These are phyloP conservation scores for Galbula dea DNA, from an alignment of 2,113 vertebrate genomes.

Conservation along the genomic window DNA sequence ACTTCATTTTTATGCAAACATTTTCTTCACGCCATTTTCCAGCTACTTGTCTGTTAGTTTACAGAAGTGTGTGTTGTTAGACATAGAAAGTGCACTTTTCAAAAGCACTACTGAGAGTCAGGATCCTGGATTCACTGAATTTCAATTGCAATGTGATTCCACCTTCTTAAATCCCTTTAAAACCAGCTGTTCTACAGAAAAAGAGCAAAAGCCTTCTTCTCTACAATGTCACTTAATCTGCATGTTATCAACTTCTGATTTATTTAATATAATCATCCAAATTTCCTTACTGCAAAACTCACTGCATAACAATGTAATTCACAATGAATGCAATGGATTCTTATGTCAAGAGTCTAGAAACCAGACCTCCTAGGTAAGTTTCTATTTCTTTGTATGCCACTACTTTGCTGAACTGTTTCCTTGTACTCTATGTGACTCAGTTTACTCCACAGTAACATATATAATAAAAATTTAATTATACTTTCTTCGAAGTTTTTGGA, in stretches of 20 bases:
- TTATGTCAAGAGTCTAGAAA: background rate
- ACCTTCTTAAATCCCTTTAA: background rate
- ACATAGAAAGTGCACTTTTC: background rate
- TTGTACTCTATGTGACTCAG: background rate
- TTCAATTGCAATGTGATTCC: background rate
- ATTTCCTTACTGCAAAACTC: background rate
- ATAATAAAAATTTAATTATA: background rate
- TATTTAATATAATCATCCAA: background rate
- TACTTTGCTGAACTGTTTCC: background rate
- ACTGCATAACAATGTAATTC: background rate
- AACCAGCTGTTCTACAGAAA: background rate
- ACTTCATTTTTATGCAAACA: slow-evolving; percentile 15
- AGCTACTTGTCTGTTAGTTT: background rate
- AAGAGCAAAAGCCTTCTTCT: background rate
- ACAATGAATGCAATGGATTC: background rate
- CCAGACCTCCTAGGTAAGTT: background rate
- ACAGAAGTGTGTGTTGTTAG: background rate
- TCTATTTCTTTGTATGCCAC: background rate
- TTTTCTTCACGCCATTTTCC: background rate
- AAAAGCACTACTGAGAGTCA: background rate
- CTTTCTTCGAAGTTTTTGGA: background rate
- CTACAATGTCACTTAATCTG: background rate
- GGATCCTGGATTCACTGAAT: background rate
- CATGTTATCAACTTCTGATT: background rate
- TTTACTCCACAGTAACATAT: background rate